Base-by-base conservation (phyloP, 2,113 vertebrate genomes). In the Dromaius novaehollandiae region DNA sequence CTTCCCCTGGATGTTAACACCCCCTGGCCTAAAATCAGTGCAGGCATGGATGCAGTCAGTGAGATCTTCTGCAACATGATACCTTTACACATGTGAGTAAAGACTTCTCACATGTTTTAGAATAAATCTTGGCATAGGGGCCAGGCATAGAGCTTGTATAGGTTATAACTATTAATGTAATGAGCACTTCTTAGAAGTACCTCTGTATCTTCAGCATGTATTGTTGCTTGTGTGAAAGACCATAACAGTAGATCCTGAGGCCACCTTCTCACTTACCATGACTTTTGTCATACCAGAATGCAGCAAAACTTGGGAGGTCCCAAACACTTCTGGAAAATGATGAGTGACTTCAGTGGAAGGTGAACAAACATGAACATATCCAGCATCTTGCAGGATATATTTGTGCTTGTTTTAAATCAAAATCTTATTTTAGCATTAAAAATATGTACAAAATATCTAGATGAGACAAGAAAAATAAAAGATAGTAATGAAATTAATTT, bases 171-270 rank as follows among this genome's bases (percentile, higher is more conserved):
- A 21, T n/a, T 48, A 91, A 82, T 48, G 32, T 24, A 30, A 83
- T 0, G 0, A 63, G 20, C 1, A 0, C 7, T 78, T 78, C n/a
- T 61, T 34, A 25, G 30, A 56, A 76, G 69, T 17, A 44, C 19
- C 7, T 75, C 50, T 74, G 19, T 50, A 56, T 34, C 20, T 60
- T 76, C 84, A 48, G n/a, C 24, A 28, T 3, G 14, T 32, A 10
- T 25, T 75, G 56, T 34, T 88, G 56, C 58, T 48, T 55, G 3
- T 14, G 34, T 50, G 58, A 63, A 63, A 81, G 56, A 32, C 8
- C 34, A 20, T 8, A 40, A 21, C 4, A 68, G 24, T 2, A 48
- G 12, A 80, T 48, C 42, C 24, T 38, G 51, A 82, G 36, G 64
- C 42, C n/a, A 48, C 4, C 18, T 78, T 92, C 46, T 50, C 55